phyloP scores from a whole-genome alignment of 2,113 vertebrate genomes.

The Dendropsophus ebraccatus region DNA sequence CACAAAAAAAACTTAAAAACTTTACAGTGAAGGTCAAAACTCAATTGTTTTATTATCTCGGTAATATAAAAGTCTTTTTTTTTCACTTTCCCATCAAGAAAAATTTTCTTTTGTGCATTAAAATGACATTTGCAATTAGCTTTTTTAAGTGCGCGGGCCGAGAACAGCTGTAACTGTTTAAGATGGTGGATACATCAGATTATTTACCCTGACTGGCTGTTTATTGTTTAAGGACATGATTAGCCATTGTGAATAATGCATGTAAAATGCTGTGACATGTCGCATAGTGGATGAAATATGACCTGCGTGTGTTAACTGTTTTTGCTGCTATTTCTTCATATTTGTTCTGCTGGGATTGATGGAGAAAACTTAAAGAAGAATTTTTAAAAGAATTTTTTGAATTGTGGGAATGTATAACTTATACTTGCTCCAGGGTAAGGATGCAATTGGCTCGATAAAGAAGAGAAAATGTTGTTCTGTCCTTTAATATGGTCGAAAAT shows the following conservation, averaged over 20 bases:
- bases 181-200: slow-evolving; percentile 53
- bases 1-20: background rate
- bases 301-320: slow-evolving; percentile 47
- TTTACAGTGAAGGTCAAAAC: slow-evolving; percentile 40
- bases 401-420: background rate
- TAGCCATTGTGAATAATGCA: slow-evolving; percentile 57
- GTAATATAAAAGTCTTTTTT: slow-evolving; percentile 40
- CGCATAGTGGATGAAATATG: slow-evolving; percentile 52
- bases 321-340: slow-evolving; percentile 33
- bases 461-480: background rate
- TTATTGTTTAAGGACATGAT: slow-evolving; percentile 42
- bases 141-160: slow-evolving; percentile 23
- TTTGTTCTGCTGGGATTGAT: background rate
- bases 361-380: slow-evolving; percentile 15
- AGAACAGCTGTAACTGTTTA: slow-evolving; percentile 54
- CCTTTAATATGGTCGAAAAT: background rate
- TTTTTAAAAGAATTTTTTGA: background rate
- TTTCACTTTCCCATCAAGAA: slow-evolving; percentile 48
- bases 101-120: slow-evolving; percentile 52
- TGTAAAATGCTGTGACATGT: slow-evolving; percentile 44
- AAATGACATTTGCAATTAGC: slow-evolving; percentile 57
- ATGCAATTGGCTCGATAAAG: background rate
- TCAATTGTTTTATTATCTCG: slow-evolving; percentile 41
- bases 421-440: background rate
- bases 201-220: slow-evolving; percentile 57